These are phyloP conservation scores for Cephalopholis sonnerati DNA, from an alignment of 2,113 vertebrate genomes.

Conservation along the genomic window DNA sequence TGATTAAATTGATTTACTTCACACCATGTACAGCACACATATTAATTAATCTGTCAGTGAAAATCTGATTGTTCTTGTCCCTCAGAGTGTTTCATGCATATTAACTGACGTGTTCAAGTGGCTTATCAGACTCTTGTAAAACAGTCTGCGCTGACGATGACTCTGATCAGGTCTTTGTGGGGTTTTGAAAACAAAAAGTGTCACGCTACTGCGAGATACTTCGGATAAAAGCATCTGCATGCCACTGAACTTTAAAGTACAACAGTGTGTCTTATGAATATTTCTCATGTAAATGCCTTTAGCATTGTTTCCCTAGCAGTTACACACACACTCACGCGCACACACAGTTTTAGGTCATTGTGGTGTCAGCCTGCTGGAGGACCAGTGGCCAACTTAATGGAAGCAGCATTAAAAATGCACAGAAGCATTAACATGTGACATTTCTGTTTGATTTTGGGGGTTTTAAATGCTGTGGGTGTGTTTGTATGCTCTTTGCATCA, in stretches of 20 bases:
- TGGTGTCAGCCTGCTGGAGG: slow-evolving; percentile 36
- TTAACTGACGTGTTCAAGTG: too few relatives aligned
- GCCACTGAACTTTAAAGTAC: slow-evolving; percentile 7
- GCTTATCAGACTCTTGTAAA: too few relatives aligned
- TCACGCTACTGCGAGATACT: neutral
- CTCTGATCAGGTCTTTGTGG: neutral
- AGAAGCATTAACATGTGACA: slow-evolving; percentile 71
- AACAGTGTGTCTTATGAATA: slow-evolving; percentile 1
- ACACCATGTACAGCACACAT: too few relatives aligned
- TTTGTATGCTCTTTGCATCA: neutral
- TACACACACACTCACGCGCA: slow-evolving; percentile 5
- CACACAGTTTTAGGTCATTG: neutral
- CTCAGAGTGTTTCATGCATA: too few relatives aligned
- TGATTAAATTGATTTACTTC: too few relatives aligned
- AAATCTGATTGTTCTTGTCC: too few relatives aligned
- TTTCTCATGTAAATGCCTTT: slow-evolving; percentile 6
- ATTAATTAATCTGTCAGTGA: too few relatives aligned
- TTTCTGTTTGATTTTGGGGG: slow-evolving; percentile 30
- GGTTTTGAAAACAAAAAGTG: neutral
- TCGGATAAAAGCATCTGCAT: neutral
- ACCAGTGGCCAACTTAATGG: slow-evolving; percentile 69
- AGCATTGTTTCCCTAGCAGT: neutral
- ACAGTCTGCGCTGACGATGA: too few relatives aligned
- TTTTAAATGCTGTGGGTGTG: neutral
- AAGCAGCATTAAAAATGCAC: slow-evolving; percentile 79